phyloP scores from a whole-genome alignment of 1,140 invertebrate species.

The Hyphantria cunea region DNA sequence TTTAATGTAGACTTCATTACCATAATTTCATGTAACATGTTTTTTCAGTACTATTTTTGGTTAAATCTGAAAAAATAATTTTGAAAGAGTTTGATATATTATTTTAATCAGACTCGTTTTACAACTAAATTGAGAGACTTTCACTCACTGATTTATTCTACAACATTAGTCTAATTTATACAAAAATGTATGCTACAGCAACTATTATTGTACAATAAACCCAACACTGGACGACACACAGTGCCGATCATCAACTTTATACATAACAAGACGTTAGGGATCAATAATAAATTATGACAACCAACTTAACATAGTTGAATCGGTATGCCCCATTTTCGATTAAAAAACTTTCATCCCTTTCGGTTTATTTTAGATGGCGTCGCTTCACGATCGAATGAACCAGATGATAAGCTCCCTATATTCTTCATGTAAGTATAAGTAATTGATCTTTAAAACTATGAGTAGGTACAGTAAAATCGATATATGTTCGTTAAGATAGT shows the following conservation, averaged over 20 bases:
- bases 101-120: conserved; percentile 79
- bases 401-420: conserved; percentile 67
- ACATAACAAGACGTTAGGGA: conserved; percentile 33
- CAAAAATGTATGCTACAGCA: conserved; percentile 42
- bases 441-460: no score
- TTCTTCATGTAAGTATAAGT: conserved; percentile 69
- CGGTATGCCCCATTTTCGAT: no score
- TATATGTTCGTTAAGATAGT: no score
- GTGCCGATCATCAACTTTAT: conserved; percentile 46
- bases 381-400: conserved; percentile 66
- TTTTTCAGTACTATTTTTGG: no score
- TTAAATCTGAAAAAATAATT: no score
- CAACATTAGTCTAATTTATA: conserved; percentile 48
- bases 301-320: conserved; percentile 42
- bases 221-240: conserved; percentile 57
- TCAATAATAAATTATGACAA: conserved; percentile 33
- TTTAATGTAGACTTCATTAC: no score
- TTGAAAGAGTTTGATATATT: conserved; percentile 68
- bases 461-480: no score
- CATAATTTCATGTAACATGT: no score
- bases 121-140: conserved; percentile 72
- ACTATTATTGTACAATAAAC: conserved; percentile 52
- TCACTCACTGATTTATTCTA: conserved; percentile 47
- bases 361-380: conserved; percentile 66
- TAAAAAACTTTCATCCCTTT: no score